phyloP scores from a whole-genome alignment of 2,113 vertebrate genomes.

The Arenaria interpres region DNA sequence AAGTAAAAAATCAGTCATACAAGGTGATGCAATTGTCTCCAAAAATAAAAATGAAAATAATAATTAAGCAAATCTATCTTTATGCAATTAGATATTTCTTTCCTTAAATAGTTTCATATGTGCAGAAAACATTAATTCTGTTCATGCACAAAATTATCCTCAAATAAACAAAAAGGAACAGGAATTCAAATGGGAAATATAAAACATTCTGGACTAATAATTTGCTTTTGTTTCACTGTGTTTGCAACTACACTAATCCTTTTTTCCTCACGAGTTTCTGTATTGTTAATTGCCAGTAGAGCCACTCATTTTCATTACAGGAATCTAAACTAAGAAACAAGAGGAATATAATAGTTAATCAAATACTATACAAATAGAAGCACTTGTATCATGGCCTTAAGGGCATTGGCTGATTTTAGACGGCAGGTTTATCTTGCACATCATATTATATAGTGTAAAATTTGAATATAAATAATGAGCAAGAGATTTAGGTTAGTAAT shows the following conservation, averaged over 20 bases:
- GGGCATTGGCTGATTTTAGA: background rate
- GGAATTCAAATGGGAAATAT: background rate
- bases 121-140: background rate
- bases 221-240: background rate
- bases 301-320: slow-evolving; percentile 2
- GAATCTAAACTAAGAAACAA: slow-evolving; percentile 1
- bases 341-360: slow-evolving; percentile 11
- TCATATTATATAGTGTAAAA: background rate
- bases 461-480: slow-evolving; percentile 1
- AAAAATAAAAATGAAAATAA: background rate
- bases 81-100: background rate
- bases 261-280: background rate
- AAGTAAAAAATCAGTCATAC: background rate
- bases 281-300: background rate
- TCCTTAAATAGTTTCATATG: background rate
- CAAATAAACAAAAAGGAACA: background rate
- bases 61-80: background rate
- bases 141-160: background rate
- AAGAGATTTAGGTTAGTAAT: background rate
- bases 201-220: background rate
- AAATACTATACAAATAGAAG: slow-evolving; percentile 21
- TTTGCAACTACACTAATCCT: background rate
- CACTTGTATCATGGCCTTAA: slow-evolving; percentile 6
- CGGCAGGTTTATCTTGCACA: slow-evolving; percentile 27
- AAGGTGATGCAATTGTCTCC: background rate